phyloP scores from a whole-genome alignment of 1,140 invertebrate genomes.

The Papilio dardanus region DNA sequence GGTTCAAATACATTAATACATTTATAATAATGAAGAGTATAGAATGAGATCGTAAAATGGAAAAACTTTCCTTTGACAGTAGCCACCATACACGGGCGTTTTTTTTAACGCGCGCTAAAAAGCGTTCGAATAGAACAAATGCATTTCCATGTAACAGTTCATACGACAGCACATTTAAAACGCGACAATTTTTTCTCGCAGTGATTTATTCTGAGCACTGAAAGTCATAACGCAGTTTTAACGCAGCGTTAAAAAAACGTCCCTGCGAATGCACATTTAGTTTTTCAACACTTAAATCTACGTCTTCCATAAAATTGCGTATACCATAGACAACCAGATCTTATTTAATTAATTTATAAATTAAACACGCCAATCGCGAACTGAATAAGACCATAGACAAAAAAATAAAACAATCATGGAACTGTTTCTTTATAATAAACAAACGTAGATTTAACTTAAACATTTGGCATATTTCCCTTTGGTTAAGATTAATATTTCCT shows the following conservation, averaged over 20 bases:
- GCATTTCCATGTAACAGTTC: no score
- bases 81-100: no score
- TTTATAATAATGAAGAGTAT: not conserved
- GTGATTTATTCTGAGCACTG: no score
- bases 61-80: no score
- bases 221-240: no score
- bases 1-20: not conserved
- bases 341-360: not conserved
- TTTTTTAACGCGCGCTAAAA: no score
- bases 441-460: not conserved
- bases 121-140: no score
- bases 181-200: no score
- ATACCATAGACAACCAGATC: conserved; percentile 1
- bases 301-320: not conserved
- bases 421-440: not conserved
- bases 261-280: no score
- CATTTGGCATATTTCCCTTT: not conserved
- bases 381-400: not conserved
- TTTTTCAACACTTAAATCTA: not conserved
- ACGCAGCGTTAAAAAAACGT: no score
- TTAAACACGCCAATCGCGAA: not conserved
- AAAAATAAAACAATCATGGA: not conserved
- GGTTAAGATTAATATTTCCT: not conserved
- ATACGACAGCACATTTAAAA: no score
- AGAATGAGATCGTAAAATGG: not conserved